Conservation (phyloP, 2,888 invertebrate genomes). For the Allygus modestus region DNA sequence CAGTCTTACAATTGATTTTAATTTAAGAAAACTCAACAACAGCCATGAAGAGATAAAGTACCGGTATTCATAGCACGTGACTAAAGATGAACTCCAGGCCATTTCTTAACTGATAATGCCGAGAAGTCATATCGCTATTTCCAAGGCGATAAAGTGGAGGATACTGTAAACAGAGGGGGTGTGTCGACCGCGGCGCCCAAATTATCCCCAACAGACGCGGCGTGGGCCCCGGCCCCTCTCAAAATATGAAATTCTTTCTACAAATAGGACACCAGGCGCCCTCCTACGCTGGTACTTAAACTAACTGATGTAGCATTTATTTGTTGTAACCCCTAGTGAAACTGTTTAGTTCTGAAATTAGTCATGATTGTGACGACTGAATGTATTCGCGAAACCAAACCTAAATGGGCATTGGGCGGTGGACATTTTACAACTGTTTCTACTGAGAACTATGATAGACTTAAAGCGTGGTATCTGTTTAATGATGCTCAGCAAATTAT, state of each 20-base stretch:
- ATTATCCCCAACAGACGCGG: constrained; percentile 12
- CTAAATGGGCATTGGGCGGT: too few species aligned
- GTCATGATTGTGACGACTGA: too few species aligned
- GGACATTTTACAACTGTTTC: too few species aligned
- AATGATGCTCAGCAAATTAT: too few species aligned
- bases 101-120: background rate
- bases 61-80: background rate
- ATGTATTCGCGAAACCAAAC: too few species aligned
- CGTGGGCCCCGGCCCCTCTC: constrained; percentile 3
- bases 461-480: too few species aligned
- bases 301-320: background rate
- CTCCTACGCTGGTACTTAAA: background rate
- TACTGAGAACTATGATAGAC: too few species aligned
- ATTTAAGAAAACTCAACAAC: too few species aligned
- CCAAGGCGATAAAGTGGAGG: constrained; percentile 32
- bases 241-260: constrained; percentile 39
- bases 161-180: constrained; percentile 50
- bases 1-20: too few species aligned
- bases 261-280: constrained; percentile 29
- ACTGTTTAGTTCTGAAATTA: too few species aligned
- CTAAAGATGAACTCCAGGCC: background rate
- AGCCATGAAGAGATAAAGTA: too few species aligned
- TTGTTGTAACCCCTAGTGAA: background rate
- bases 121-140: constrained; percentile 27
- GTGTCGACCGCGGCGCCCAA: constrained; percentile 14